A percentile compares a stretch with the other conserved stretches of the same genome.
Conservation (phyloP, 2,797 vertebrate genomes). For the Eremophila alpestris region DNA sequence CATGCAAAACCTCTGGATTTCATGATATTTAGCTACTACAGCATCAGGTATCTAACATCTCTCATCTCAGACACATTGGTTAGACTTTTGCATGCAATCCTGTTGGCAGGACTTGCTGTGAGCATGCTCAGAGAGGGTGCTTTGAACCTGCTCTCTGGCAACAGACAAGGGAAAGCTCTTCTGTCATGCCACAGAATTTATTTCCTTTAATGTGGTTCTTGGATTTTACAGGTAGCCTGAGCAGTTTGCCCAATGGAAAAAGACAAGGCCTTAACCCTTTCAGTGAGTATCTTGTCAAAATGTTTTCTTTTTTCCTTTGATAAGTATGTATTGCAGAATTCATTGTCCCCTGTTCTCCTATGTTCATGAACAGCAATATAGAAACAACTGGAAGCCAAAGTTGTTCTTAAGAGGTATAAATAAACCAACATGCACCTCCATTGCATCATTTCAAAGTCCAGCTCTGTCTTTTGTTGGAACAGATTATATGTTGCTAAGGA, state of each 20-base stretch:
- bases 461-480: background rate
- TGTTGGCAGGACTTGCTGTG: background rate
- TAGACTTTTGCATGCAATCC: background rate
- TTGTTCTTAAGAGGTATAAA: background rate
- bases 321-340: background rate
- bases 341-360: background rate
- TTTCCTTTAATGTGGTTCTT: constrained; percentile 52
- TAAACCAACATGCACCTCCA: background rate
- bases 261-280: constrained; percentile 90
- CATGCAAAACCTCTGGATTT: background rate
- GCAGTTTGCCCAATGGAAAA: constrained; percentile 86
- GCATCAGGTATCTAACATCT: background rate
- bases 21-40: background rate
- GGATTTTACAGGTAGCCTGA: constrained; percentile 82
- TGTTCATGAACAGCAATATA: background rate
- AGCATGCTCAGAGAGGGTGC: background rate
- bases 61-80: background rate
- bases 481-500: background rate
- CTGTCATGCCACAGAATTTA: background rate
- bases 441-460: background rate
- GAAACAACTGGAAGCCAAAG: background rate
- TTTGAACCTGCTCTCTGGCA: background rate
- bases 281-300: constrained; percentile 82
- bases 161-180: background rate
- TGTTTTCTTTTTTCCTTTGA: background rate